phyloP scores from a whole-genome alignment of 2,113 vertebrate genomes.

The Rhinoderma darwinii region DNA sequence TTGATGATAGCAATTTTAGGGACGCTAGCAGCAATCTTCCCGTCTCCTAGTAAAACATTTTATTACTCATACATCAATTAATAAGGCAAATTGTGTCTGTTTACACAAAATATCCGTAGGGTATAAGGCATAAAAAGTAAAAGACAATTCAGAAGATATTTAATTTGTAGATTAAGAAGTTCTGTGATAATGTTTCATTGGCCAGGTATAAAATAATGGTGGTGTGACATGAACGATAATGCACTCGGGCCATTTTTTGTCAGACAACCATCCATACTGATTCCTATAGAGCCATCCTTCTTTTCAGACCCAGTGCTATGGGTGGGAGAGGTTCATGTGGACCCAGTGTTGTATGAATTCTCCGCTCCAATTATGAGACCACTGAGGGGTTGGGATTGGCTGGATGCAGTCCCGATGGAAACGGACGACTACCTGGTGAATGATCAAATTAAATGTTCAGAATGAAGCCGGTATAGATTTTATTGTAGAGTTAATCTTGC shows the following conservation, averaged over 20 bases:
- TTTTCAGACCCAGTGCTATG: too few relatives aligned
- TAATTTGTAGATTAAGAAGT: neutral
- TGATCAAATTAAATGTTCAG: too few relatives aligned
- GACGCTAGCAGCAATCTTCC: neutral
- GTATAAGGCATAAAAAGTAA: neutral
- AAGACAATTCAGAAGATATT: neutral
- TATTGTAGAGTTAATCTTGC: too few relatives aligned
- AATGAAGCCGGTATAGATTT: too few relatives aligned
- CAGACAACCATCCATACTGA: too few relatives aligned
- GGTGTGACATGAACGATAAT: too few relatives aligned
- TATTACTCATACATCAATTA: slow-evolving; percentile 5
- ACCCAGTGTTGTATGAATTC: neutral
- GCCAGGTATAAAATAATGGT: too few relatives aligned
- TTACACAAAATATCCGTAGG: neutral
- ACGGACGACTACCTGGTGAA: neutral
- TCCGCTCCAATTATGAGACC: neutral
- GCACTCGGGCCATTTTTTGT: too few relatives aligned
- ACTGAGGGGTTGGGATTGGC: neutral
- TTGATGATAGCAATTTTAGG: neutral
- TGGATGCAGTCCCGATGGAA: neutral
- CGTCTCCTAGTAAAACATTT: neutral
- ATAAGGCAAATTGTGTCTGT: neutral
- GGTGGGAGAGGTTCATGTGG: too few relatives aligned
- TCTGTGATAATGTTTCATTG: too few relatives aligned
- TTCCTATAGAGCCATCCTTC: too few relatives aligned